Base-by-base conservation (phyloP, 2,888 invertebrate species). In the Gymnosoma rotundatum region DNA sequence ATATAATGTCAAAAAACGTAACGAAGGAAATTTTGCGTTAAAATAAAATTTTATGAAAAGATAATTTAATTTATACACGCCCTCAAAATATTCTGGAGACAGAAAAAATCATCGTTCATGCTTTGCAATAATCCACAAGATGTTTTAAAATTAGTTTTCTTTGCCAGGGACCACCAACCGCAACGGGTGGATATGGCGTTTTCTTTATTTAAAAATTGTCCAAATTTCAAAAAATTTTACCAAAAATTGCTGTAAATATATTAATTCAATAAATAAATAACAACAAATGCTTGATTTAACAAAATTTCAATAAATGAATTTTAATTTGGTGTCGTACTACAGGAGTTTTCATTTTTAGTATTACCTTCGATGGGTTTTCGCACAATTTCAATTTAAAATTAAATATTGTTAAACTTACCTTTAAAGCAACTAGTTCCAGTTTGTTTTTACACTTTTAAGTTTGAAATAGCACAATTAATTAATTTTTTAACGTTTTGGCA, bases 1-100 rank as follows among this genome's bases (percentile, higher is more conserved):
- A 66, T 20, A 8, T 54, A 70, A 64, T 79, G 69, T 69, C 56
- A 76, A 76, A 81, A 78, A 78, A 75, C 80, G 81, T 81, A 84
- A 84, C 81, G 81, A 78, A 81, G 36, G 63, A 58, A 67, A 69
- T 69, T 32, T 76, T 83, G 79, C 78, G 73, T 81, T 84, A 78
- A 64, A 73, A 48, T 52, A 70, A 70, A 64, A 64, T 42, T 21
- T 81, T 32, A 56, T 56, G 38, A 75, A 48, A 42, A 52, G 45
- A 16, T 12, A 16, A 21, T 48, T 69, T 38, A 48, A 5, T 18
- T 45, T 12, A 42, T 42, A 16, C 10, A 61, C 3, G 4, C 21
- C 16, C 9, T 14, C 2, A 32, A 14, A 9, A 21, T 52, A 52
- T 25, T 7, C n/a, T 48, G 5, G 10, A n/a, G 14, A 9, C 8